A percentile compares a stretch with the other conserved stretches of the same genome.
Conservation (phyloP, 2,113 vertebrate species). For the Boleophthalmus pectinirostris region DNA sequence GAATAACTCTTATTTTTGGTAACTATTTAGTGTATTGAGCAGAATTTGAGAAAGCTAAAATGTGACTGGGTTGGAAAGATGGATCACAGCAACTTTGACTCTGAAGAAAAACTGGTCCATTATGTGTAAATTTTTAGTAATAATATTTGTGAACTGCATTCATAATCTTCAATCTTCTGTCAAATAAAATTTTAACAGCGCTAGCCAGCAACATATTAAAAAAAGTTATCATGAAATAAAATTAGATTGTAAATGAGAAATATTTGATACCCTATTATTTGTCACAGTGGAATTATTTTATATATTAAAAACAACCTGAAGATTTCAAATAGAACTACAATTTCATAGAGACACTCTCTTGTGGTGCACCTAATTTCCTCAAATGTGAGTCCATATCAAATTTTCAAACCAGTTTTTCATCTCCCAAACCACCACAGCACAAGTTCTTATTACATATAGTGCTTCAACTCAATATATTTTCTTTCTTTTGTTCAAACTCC, state of each 20-base stretch:
- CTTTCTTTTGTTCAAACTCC: conserved; percentile 6
- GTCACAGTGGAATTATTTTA: background rate
- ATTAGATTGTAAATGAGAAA: background rate
- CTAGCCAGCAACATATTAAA: too few species aligned
- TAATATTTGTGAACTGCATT: background rate
- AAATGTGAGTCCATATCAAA: background rate
- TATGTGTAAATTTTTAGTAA: background rate
- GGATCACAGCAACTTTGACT: background rate
- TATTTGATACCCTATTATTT: background rate
- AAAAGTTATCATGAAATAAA: too few species aligned
- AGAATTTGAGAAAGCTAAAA: background rate
- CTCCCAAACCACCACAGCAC: background rate
- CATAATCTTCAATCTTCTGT: background rate
- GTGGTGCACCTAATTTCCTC: background rate
- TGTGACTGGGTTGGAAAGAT: background rate
- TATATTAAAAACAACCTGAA: background rate
- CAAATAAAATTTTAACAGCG: background rate
- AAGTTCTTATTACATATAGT: background rate
- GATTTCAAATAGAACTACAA: background rate
- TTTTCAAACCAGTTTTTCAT: background rate
- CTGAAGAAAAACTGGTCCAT: background rate
- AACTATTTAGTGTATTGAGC: background rate
- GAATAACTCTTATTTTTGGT: background rate
- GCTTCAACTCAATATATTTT: conserved; percentile 2
- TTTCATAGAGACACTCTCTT: background rate